phyloP scores from a whole-genome alignment of 1,140 invertebrate species.

The Onthophagus taurus region DNA sequence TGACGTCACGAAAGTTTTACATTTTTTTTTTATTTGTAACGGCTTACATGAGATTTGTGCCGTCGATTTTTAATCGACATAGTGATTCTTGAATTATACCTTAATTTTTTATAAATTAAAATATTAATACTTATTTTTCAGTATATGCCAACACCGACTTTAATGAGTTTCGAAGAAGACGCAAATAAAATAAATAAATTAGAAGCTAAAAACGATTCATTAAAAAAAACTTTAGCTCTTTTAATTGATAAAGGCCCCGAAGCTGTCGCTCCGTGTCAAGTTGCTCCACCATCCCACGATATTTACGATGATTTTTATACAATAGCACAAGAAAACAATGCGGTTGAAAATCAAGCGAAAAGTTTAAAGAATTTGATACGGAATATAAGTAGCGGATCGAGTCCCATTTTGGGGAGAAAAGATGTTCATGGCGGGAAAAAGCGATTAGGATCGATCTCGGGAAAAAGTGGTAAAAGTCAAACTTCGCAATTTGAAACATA shows the following conservation, averaged over 20 bases:
- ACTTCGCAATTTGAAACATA: neutral
- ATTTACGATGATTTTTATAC: conserved; percentile 85
- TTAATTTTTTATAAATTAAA: no score
- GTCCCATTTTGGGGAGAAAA: conserved; percentile 67
- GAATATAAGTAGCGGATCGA: conserved; percentile 68
- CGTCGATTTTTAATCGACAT: no score
- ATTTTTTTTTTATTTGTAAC: no score
- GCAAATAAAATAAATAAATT: conserved; percentile 65
- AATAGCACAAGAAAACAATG: conserved; percentile 65
- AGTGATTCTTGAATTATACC: no score
- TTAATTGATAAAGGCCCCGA: conserved; percentile 39
- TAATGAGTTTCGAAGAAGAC: conserved; percentile 80
- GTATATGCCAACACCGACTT: conserved; percentile 73
- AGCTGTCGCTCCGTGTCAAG: conserved; percentile 49
- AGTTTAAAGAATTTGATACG: conserved; percentile 65
- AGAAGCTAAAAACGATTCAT: conserved; percentile 71
- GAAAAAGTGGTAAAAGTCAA: conserved; percentile 9
- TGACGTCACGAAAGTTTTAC: no score
- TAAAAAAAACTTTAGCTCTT: conserved; percentile 48
- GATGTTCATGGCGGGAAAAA: conserved; percentile 37
- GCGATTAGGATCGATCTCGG: conserved; percentile 18
- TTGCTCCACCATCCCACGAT: conserved; percentile 60
- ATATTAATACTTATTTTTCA: no score
- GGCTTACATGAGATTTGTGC: no score
- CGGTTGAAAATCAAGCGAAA: conserved; percentile 52